phyloP scores from a whole-genome alignment of 2,113 vertebrate species.

The Raja brachyura region DNA sequence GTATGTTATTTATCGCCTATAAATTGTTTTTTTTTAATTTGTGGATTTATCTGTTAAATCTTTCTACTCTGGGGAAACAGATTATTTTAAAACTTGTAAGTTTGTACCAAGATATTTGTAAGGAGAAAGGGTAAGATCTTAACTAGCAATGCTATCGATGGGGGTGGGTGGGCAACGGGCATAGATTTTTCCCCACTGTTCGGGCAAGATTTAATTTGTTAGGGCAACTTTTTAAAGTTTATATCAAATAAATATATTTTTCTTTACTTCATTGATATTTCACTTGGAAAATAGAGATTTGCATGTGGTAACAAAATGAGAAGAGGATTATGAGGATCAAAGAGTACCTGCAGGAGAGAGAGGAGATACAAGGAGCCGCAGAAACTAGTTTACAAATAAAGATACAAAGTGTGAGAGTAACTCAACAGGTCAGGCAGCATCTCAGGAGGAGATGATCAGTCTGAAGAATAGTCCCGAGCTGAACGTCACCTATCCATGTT shows the following conservation, averaged over 20 bases:
- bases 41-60: not conserved
- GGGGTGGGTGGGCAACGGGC: not conserved
- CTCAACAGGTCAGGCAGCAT: too few relatives aligned
- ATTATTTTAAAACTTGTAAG: not conserved
- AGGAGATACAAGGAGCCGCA: too few relatives aligned
- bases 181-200: not conserved
- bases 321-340: not conserved
- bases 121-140: not conserved
- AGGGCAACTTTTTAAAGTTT: not conserved
- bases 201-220: not conserved
- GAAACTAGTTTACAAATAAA: too few relatives aligned
- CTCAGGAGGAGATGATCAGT: too few relatives aligned
- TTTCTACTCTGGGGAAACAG: not conserved
- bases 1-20: not conserved
- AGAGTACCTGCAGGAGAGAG: not conserved
- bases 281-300: not conserved
- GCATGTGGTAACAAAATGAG: not conserved
- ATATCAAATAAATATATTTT: not conserved
- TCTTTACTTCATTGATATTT: not conserved
- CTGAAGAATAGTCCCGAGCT: too few relatives aligned
- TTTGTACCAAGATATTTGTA: not conserved
- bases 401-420: too few relatives aligned
- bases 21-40: not conserved
- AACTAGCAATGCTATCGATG: not conserved
- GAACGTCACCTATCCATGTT: too few relatives aligned